These are phyloP conservation scores for Plebejus argus DNA, from an alignment of 2,888 invertebrate genomes.

Conservation along the genomic window DNA sequence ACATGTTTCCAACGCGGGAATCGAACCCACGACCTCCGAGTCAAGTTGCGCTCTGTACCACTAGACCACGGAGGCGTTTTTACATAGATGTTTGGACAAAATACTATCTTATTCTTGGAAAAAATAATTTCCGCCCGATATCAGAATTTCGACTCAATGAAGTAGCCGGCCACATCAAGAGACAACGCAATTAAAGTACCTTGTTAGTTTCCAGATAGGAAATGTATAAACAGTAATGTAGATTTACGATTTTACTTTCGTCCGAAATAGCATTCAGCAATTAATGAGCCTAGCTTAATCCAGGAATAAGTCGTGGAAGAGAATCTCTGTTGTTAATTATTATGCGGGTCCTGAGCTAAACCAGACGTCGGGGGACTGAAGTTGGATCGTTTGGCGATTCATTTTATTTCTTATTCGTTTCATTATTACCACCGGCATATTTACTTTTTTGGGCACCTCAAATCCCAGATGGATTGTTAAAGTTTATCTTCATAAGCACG, in stretches of 20 bases:
- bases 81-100: too few relatives aligned
- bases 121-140: too few relatives aligned
- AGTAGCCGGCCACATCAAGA: background rate
- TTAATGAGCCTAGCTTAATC: constrained; percentile 17
- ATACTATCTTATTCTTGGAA: too few relatives aligned
- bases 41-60: too few relatives aligned
- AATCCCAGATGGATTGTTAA: too few relatives aligned
- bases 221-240: background rate
- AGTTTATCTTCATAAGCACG: too few relatives aligned
- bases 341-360: background rate
- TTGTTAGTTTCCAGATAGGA: background rate
- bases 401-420: background rate
- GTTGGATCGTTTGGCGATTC: background rate
- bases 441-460: too few relatives aligned
- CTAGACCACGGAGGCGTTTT: too few relatives aligned
- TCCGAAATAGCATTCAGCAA: constrained; percentile 9
- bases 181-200: background rate
- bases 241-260: constrained; percentile 1
- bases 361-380: background rate
- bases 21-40: too few relatives aligned
- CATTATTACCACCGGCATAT: background rate
- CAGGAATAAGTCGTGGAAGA: background rate
- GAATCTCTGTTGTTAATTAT: background rate
- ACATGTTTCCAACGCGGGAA: too few relatives aligned
- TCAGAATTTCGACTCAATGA: too few relatives aligned